Evolutionary conservation across 1,140 invertebrate species (phyloP).

Genomic region (Diploscapter pachys): DNA sequence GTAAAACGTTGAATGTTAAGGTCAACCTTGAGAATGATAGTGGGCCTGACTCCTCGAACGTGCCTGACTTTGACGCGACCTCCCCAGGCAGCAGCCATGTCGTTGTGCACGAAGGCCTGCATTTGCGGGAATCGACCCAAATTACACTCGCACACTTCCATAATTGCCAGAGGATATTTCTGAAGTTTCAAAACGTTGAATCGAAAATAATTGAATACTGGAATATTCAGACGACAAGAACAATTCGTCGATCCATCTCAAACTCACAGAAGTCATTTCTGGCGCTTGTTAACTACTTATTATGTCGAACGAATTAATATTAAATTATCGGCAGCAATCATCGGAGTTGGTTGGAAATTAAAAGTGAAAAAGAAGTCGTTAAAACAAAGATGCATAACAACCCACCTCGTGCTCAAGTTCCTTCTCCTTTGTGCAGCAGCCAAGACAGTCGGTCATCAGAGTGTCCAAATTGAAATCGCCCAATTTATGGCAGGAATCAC

Average conservation of each 20-base stretch:
- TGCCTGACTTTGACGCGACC: constrained; percentile 48
- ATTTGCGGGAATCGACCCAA: constrained; percentile 54
- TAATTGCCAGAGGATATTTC: constrained; percentile 50
- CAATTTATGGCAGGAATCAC: constrained; percentile 46
- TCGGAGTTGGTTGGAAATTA: not conserved
- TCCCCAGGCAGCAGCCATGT: constrained; percentile 54
- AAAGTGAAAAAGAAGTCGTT: not conserved
- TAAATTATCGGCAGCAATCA: not conserved
- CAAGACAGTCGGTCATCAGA: constrained; percentile 46
- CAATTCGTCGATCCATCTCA: no score
- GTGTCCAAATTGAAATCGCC: constrained; percentile 45
- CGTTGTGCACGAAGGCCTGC: constrained; percentile 51
- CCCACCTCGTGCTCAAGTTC: constrained; percentile 48
- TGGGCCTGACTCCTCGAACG: constrained; percentile 51
- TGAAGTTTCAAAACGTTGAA: constrained; percentile 30
- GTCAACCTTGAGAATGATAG: constrained; percentile 47
- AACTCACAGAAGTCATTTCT: no score
- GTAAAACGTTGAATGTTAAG: no score
- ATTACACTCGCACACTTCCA: constrained; percentile 57
- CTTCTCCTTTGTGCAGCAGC: constrained; percentile 49
- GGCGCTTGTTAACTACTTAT: no score
- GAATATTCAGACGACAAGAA: constrained; percentile 1
- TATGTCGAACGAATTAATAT: not conserved
- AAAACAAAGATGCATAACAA: not conserved
- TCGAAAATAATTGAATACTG: not conserved